phyloP scores from a whole-genome alignment of 2,888 invertebrate species.

The Smittia aterrima region DNA sequence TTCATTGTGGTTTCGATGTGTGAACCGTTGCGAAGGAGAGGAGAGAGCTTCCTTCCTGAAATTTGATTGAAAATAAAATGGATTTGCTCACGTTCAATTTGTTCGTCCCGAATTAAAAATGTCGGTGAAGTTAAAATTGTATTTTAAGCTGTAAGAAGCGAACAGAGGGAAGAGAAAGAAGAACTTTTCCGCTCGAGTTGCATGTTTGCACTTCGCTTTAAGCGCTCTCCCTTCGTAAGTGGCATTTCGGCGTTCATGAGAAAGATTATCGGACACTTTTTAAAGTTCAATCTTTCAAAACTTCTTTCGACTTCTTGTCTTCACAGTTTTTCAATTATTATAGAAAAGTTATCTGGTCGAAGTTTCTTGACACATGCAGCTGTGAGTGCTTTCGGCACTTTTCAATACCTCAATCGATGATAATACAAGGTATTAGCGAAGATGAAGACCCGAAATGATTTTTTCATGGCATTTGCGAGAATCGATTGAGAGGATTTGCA shows the following conservation, averaged over 20 bases:
- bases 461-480: neutral
- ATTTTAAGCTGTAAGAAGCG: neutral
- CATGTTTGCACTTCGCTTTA: conserved; percentile 1
- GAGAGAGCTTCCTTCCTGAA: neutral
- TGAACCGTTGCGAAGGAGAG: neutral
- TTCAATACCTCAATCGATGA: neutral
- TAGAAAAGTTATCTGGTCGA: neutral
- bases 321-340: conserved; percentile 12
- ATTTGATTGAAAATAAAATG: neutral
- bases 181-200: neutral
- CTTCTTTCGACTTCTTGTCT: neutral
- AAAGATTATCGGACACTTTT: conserved; percentile 36
- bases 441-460: neutral
- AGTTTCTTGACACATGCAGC: conserved; percentile 14
- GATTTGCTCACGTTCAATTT: neutral
- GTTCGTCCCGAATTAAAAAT: neutral
- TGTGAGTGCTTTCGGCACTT: conserved; percentile 14
- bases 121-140: neutral
- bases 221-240: conserved; percentile 17
- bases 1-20: neutral
- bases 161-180: neutral
- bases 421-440: conserved; percentile 13
- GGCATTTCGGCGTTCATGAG: conserved; percentile 36
- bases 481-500: neutral
- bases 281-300: neutral